Evolutionary conservation across 2,113 vertebrate species (phyloP), one percentile per base, ranked within the genome.

Genomic region (Triplophysa tibetana): DNA sequence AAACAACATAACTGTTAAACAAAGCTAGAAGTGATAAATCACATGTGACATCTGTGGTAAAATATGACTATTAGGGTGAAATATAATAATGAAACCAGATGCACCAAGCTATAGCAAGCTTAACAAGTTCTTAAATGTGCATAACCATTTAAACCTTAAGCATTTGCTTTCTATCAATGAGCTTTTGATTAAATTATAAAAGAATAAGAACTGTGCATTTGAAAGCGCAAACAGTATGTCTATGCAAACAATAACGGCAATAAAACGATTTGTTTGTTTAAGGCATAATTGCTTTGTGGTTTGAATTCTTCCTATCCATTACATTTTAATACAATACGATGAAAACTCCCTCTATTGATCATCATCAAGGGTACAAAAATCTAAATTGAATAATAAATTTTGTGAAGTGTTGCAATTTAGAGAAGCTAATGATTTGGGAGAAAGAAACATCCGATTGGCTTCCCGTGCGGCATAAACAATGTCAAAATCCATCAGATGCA

Each of bases 241-340:
- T 82, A 84, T 88, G 80, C 16, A 83, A 85, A 89, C 85, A 77
- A 78, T 68, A 67, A 82, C 77, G 79, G 80, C 14, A 84, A 82
- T 88, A 77, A 88, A 85, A 90, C 86, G 70, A 86, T 75, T 82
- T 48, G 48, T 81, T 86, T 85, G 54, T 79, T 83, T 84, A 45
- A 69, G 11, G 85, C 86, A 80, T 85, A 89, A 82, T 70, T 83
- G 81, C 82, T 85, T 80, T 81, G 89, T 89, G 83, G 78, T 66
- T 86, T 82, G 76, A 84, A 84, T 83, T 89, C 84, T 78, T 78
- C 76, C 76, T 82, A 80, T 72, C 85, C 77, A 85, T 84, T 80
- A 86, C 73, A 85, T 88, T 75, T 83, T 87, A 86, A 91, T 86
- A 81, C 76, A 86, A 88, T 76, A 61, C 83, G 80, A 81, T 86